Evolutionary conservation across 2,113 vertebrate genomes (phyloP), one percentile per base, ranked within the genome.

Genomic region (Oreocharis arfaki): DNA sequence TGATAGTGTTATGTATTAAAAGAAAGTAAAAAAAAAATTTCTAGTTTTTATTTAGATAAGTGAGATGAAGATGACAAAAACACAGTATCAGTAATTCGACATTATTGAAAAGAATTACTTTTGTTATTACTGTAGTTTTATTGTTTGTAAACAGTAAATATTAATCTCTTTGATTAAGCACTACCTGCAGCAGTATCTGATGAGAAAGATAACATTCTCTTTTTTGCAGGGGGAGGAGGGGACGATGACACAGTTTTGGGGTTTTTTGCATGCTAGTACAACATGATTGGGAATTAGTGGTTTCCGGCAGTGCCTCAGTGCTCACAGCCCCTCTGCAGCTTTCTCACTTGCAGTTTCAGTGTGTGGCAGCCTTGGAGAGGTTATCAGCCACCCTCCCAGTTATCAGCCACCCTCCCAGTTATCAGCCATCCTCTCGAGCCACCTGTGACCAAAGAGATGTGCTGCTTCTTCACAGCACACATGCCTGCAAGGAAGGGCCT

Each of bases 351-450:
- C 17, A 87, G 21, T 32, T 94, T n/a, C 4, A 1, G 33, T 19
- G 16, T 63, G n/a, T 27, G 28, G 52, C 37, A 63, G 53, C 1
- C 0, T 56, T 2, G 0, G n/a, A 20, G 30, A 55, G 17, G 18
- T 53, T 49, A 32, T 46, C 55, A 55, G 65, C 24, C 55, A 27
- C 27, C 32, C 33, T 44, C 23, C 16, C 0, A n/a, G 18, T 53
- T 49, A 32, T 46, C 55, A 55, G 65, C 24, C 55, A 27, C 27
- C 32, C 33, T 44, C 23, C 16, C 0, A 1, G 26, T 49, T 50
- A 30, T 53, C 60, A 53, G 60, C 20, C 67, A 20, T 33, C 41
- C 28, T 52, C 18, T 32, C 0, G 0, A 69, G 42, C 14, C 23
- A 55, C 33, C 64, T 55, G 46, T n/a, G 35, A 37, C 55, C 46